Conservation (phyloP, 92 coral and sea anemone genomes). For the Montipora capitata region DNA sequence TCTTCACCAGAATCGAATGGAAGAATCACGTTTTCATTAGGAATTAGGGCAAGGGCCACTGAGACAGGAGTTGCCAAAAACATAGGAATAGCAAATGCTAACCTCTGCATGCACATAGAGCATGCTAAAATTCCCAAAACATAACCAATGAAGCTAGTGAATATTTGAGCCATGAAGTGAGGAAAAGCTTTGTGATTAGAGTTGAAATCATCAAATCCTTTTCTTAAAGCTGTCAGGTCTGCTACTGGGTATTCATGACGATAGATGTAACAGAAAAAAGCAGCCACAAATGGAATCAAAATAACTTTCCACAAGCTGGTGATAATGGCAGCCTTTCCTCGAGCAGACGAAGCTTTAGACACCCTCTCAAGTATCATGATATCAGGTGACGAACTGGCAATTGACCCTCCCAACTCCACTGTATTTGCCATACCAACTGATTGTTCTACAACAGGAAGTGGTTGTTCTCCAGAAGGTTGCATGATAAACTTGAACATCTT, state of each 20-base stretch:
- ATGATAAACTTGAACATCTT: slow-evolving; percentile 67
- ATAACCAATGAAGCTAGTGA: slow-evolving; percentile 86
- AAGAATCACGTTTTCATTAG: not conserved
- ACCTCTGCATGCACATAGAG: slow-evolving; percentile 86
- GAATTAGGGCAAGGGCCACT: slow-evolving; percentile 34
- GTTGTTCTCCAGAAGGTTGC: slow-evolving; percentile 39
- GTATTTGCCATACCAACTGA: not conserved
- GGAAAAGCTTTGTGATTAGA: slow-evolving; percentile 52
- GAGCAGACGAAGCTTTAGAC: slow-evolving; percentile 63
- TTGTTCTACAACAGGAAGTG: not conserved
- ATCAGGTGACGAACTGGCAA: slow-evolving; percentile 25
- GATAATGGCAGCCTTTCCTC: slow-evolving; percentile 88
- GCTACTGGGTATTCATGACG: slow-evolving; percentile 25
- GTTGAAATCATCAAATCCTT: slow-evolving; percentile 69
- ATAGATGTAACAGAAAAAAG: slow-evolving; percentile 61
- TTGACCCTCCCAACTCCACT: slow-evolving; percentile 20
- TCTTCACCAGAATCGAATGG: slow-evolving; percentile 49
- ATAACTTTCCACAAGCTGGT: slow-evolving; percentile 82
- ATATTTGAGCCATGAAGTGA: slow-evolving; percentile 84
- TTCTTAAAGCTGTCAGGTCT: slow-evolving; percentile 6
- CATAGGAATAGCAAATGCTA: slow-evolving; percentile 89
- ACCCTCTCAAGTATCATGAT: slow-evolving; percentile 6
- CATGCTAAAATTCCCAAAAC: slow-evolving; percentile 88
- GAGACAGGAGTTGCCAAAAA: slow-evolving; percentile 84
- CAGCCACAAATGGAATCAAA: slow-evolving; percentile 90